Conservation (phyloP, 2,888 invertebrate genomes). For the Heliconius ismenius region DNA sequence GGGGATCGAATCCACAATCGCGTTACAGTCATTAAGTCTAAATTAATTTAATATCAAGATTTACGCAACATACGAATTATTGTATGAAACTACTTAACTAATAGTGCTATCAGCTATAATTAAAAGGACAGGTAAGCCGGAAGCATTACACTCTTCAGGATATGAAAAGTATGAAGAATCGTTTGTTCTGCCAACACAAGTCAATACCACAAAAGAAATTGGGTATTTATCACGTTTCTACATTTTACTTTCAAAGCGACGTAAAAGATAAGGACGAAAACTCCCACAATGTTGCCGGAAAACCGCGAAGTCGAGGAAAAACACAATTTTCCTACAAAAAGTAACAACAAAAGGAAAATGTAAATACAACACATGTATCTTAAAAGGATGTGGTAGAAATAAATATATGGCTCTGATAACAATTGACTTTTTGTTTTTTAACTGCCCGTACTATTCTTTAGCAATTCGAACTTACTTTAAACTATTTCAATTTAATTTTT, state of each 20-base stretch:
- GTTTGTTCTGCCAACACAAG: constrained; percentile 40
- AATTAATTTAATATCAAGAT: no score
- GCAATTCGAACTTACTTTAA: not conserved
- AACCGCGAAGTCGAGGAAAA: constrained; percentile 16
- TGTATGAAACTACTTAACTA: not conserved
- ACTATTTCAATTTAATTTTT: not conserved
- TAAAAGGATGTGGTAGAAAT: constrained; percentile 13
- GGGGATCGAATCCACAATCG: no score
- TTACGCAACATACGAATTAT: no score
- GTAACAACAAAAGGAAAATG: constrained; percentile 15
- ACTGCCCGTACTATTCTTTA: not conserved
- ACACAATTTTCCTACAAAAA: constrained; percentile 11
- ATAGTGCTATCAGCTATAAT: constrained; percentile 16
- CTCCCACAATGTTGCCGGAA: constrained; percentile 20
- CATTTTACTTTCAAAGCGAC: constrained; percentile 38
- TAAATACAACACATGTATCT: constrained; percentile 20
- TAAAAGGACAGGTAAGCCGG: constrained; percentile 31
- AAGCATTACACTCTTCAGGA: constrained; percentile 29
- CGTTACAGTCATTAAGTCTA: no score
- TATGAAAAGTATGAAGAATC: constrained; percentile 37
- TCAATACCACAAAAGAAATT: constrained; percentile 43
- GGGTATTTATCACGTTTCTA: constrained; percentile 39
- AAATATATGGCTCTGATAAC: constrained; percentile 13
- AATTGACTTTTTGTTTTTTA: constrained; percentile 13
- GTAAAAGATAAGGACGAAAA: constrained; percentile 36